Base-by-base conservation (phyloP, 2,888 invertebrate species). In the Phorcus lineatus region DNA sequence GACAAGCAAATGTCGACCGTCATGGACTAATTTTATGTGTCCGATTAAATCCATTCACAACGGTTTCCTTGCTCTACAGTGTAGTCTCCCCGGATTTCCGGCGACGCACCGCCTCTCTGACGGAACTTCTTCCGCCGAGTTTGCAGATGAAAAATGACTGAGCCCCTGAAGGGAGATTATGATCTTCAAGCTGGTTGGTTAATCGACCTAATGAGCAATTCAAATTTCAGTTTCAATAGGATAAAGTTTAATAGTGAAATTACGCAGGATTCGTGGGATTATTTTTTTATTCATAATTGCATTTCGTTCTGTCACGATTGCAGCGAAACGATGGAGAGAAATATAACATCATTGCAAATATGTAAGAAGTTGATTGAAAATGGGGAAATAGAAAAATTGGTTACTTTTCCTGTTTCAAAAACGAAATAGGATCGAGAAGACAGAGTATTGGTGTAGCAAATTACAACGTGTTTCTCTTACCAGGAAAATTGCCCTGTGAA, bases 401-500 rank as follows among this genome's bases (percentile, higher is more conserved):
- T 70, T n/a, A 70, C 36, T 70, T 19, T 31, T 40, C 40, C 19
- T 70, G 70, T 40, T 70, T 17, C 36, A 70, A 36, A 70, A 70
- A 70, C 70, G 70, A 70, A 70, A 70, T 70, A 70, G 70, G 70
- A 70, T 70, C 40, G 19, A 17, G 40, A 36, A 28, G 70, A 70
- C 70, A 36, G 36, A 36, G 40, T 70, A 70, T 70, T 19, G 31
- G 55, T 55, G 55, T 54, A 13, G 55, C 54, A 28, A 53, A 76
- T 76, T 76, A 55, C 55, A 22, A 24, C 22, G 54, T 55, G 55
- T 31, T 77, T 77, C 77, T 66, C n/a, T 40, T 62, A 13, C 77
- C 24, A 24, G 22, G 62, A 19, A 47, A 77, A 77, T 77, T 77
- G 53, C 77, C 57, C 62, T 17, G 57, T 77, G 77, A 55, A 77